Evolutionary conservation across 2,888 invertebrate species (phyloP).

Genomic region (Silvanus unidentatus): DNA sequence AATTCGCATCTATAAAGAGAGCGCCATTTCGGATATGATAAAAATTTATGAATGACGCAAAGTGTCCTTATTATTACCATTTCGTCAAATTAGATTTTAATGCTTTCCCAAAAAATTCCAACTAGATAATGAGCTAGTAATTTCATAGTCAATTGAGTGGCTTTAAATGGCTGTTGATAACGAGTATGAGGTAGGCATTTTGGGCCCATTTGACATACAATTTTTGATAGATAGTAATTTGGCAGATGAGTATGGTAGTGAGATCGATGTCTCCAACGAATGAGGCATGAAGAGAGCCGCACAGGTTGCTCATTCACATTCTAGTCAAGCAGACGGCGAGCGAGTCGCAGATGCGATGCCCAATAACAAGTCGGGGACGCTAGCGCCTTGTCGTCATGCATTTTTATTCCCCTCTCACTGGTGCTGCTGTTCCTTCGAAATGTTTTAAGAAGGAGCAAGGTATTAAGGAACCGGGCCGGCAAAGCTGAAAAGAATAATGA

Average conservation of each 20-base stretch:
- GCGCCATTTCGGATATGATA: too few relatives aligned
- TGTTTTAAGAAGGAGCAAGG: slow-evolving; percentile 44
- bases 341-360: slow-evolving; percentile 42
- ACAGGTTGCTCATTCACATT: slow-evolving; percentile 41
- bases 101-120: too few relatives aligned
- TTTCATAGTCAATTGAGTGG: too few relatives aligned
- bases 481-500: slow-evolving; percentile 50
- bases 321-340: slow-evolving; percentile 37
- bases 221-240: slow-evolving; percentile 14
- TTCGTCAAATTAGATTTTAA: too few relatives aligned
- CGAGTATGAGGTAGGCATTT: too few relatives aligned
- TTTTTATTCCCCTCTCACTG: slow-evolving; percentile 41
- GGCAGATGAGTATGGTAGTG: slow-evolving; percentile 13
- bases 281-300: slow-evolving; percentile 29
- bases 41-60: too few relatives aligned
- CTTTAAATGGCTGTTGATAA: too few relatives aligned
- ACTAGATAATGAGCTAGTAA: too few relatives aligned
- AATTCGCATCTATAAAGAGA: too few relatives aligned
- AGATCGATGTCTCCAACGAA: slow-evolving; percentile 22
- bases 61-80: too few relatives aligned
- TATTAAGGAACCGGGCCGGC: slow-evolving; percentile 45
- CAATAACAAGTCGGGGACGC: slow-evolving; percentile 38
- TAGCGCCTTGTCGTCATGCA: slow-evolving; percentile 43
- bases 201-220: slow-evolving; percentile 6
- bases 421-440: too few relatives aligned